A percentile compares a stretch with the other conserved stretches of the same genome.
Evolutionary conservation across 2,113 vertebrate genomes (phyloP).

Genomic region (Anthoscopus minutus): DNA sequence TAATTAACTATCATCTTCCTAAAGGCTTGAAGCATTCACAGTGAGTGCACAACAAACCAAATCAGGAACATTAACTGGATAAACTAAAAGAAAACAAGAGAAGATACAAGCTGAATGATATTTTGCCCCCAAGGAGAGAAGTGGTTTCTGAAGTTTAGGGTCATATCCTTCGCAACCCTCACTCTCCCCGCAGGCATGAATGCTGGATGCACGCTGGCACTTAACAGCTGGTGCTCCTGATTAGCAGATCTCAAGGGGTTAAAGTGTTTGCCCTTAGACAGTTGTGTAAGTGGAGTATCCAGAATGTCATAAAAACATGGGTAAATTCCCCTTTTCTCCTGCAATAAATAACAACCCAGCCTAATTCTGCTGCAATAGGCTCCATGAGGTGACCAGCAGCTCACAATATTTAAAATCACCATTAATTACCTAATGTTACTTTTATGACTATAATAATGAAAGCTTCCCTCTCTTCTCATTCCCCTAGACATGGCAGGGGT

Average conservation of each 20-base stretch:
- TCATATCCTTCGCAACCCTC: neutral
- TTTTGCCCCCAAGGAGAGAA: slow-evolving; percentile 26
- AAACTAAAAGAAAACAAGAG: slow-evolving; percentile 12
- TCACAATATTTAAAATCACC: neutral
- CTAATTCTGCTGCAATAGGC: neutral
- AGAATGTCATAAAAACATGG: neutral
- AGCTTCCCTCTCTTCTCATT: neutral
- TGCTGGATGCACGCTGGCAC: neutral
- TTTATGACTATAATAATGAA: neutral
- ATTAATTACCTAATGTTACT: neutral
- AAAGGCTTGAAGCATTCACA: slow-evolving; percentile 19
- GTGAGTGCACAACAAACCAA: neutral
- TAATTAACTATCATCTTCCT: slow-evolving; percentile 27
- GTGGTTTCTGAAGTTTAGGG: slow-evolving; percentile 19
- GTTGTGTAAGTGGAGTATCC: neutral
- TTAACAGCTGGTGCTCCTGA: slow-evolving; percentile 45
- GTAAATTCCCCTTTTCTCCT: neutral
- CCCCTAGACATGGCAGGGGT: neutral
- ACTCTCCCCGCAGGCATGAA: neutral
- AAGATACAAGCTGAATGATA: slow-evolving; percentile 3
- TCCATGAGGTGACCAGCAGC: neutral
- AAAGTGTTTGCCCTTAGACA: slow-evolving; percentile 25
- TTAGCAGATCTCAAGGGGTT: slow-evolving; percentile 51
- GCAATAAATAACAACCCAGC: neutral
- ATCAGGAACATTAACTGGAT: slow-evolving; percentile 7